Conservation (phyloP, 2,797 vertebrate genomes). For the Melanotaenia pygmaea region DNA sequence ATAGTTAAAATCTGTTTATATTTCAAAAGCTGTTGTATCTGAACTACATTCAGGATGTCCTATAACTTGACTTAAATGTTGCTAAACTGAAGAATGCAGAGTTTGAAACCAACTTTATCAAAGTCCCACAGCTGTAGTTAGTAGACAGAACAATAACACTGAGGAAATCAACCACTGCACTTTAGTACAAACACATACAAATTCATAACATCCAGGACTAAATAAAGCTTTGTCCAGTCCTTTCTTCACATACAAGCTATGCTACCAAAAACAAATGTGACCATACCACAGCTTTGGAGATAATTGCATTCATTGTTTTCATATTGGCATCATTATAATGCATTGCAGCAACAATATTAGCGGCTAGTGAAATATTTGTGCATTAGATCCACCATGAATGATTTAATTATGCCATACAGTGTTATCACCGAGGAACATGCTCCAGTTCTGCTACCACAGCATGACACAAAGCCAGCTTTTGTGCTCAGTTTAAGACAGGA, state of each 20-base stretch:
- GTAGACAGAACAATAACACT: neutral
- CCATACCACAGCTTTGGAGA: constrained; percentile 32
- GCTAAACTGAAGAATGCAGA: neutral
- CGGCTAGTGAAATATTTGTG: constrained; percentile 58
- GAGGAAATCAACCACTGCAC: neutral
- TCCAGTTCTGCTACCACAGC: constrained; percentile 53
- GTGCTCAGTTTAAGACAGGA: constrained; percentile 51
- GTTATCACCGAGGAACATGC: constrained; percentile 69
- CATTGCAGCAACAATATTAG: constrained; percentile 39
- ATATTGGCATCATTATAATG: constrained; percentile 52
- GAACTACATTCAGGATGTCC: neutral
- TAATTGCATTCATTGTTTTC: constrained; percentile 41
- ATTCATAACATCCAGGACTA: neutral
- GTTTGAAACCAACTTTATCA: neutral
- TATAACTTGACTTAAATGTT: neutral
- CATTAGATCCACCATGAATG: constrained; percentile 61
- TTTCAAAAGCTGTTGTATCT: neutral
- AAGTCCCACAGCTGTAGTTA: neutral
- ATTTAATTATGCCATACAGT: constrained; percentile 58
- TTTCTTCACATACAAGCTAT: neutral
- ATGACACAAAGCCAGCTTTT: constrained; percentile 55
- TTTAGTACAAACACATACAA: neutral
- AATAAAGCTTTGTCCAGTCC: constrained; percentile 11
- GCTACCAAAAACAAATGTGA: constrained; percentile 14
- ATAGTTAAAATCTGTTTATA: constrained; percentile 5